Base-by-base conservation (phyloP, 2,113 vertebrate species). In the Sorex fumeus region DNA sequence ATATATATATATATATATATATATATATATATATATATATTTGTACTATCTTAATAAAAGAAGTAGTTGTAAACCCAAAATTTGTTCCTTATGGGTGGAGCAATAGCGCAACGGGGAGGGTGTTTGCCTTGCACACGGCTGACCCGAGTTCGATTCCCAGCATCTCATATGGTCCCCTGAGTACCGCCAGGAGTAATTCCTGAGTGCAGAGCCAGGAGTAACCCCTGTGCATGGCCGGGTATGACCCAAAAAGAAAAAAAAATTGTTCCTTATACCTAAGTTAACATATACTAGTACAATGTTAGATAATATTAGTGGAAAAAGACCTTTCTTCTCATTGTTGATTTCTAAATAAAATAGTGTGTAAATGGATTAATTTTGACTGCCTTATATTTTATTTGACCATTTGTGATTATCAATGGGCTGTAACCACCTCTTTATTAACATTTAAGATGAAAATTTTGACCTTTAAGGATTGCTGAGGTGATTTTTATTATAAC, bases 241-340 rank as follows among this genome's bases (percentile, higher is more conserved):
- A n/a, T n/a, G n/a, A n/a, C n/a, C n/a, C n/a, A n/a, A n/a, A n/a
- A n/a, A n/a, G n/a, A n/a, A n/a, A n/a, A n/a, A 23, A 60, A 2
- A 60, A 23, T 60, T 21, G 18, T 60, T 60, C 9, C 15, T 60
- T 60, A 60, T 60, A 60, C 18, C 19, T 8, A 60, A 60, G 57
- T 3, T 60, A 60, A 21, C 18, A 21, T 28, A 1, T 66, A 66
- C 4, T 66, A 32, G 6, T 43, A 19, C 21, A 93, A 34, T 93
- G 25, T 50, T 95, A 88, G 10, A 94, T 95, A 87, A 87, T 40
- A 95, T 97, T 21, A 5, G 74, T 0, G 0, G 96, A 95, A 64
- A 4, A 93, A 87, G 5, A 88, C 60, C 76, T 90, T 94, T 93
- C 18, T 82, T 78, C 6, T 36, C 9, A 25, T 43, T 75, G 19